Base-by-base conservation (phyloP, 2,888 invertebrate species). In the Catocala sponsa region DNA sequence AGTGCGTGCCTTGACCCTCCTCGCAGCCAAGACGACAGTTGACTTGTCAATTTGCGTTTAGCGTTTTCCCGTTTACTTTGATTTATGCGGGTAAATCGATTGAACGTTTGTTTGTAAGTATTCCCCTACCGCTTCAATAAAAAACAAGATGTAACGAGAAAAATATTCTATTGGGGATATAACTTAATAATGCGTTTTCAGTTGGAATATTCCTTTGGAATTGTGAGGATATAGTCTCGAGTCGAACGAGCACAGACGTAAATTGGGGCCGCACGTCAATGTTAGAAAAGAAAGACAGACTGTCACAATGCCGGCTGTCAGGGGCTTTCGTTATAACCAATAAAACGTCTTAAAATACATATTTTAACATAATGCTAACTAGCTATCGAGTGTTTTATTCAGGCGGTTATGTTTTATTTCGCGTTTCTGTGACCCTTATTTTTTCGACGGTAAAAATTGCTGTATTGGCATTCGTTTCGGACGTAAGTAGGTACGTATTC, bases 41-140 rank as follows among this genome's bases (percentile, higher is more conserved):
- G 79, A 82, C 80, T 81, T 85, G 85, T 86, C 88, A 87, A 88
- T 87, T 87, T 85, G 83, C 84, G 83, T 88, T 86, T 82, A 83
- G 74, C 81, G 76, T 79, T 81, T 79, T 82, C 82, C 73, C 76
- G 74, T 77, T 82, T 72, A 70, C 74, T 79, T 82, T 85, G 87
- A 87, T 87, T 86, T 85, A 85, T 86, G 80, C 74, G 82, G 82
- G 81, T 74, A 77, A 80, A 82, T 79, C 81, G 82, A 81, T 83
- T 82, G 74, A 70, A 70, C 76, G 74, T 78, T 78, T 85, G 75
- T 79, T 80, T 79, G 70, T 75, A 72, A 74, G 73, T 68, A 77
- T 74, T 68, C 67, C 72, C 62, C 44, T 25, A 55, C 67, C 41
- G 64, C 55, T 65, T 62, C 52, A 58, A 66, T 61, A 68, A 71